Percentiles rank a stretch among this genome's conserved stretches.
phyloP scores from a whole-genome alignment of 2,113 vertebrate genomes.

The Ginglymostoma cirratum region DNA sequence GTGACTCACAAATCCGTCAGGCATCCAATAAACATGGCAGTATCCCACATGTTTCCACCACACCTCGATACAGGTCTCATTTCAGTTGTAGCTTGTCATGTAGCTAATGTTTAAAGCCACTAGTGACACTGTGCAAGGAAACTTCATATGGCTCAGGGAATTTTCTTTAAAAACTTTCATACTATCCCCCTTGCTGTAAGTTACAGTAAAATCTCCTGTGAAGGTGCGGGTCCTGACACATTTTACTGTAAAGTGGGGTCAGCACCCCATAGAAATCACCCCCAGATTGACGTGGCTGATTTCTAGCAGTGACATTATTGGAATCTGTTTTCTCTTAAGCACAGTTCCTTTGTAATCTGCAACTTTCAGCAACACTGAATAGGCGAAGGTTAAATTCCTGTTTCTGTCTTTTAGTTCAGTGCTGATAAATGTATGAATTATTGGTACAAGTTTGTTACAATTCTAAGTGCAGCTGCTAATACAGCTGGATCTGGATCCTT shows the following conservation, averaged over 20 bases:
- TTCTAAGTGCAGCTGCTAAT: slow-evolving; percentile 57
- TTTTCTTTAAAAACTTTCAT: neutral
- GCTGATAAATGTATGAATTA: slow-evolving; percentile 61
- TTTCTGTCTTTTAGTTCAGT: slow-evolving; percentile 63
- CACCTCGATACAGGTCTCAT: neutral
- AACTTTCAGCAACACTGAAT: slow-evolving; percentile 54
- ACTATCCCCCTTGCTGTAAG: neutral
- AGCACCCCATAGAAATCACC: slow-evolving; percentile 54
- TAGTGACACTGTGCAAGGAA: neutral
- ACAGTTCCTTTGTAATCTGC: slow-evolving; percentile 46
- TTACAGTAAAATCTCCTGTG: too few relatives aligned
- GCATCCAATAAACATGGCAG: too few relatives aligned
- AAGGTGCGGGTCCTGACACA: slow-evolving; percentile 46
- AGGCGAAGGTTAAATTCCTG: slow-evolving; percentile 58
- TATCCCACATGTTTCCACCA: too few relatives aligned
- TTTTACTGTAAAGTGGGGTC: slow-evolving; percentile 51
- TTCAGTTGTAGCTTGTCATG: neutral
- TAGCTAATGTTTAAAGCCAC: neutral
- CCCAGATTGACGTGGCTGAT: slow-evolving; percentile 60
- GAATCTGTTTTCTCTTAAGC: slow-evolving; percentile 59
- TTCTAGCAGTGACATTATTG: slow-evolving; percentile 57
- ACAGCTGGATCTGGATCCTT: neutral
- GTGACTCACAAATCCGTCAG: too few relatives aligned
- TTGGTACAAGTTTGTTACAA: slow-evolving; percentile 63
- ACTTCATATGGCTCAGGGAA: too few relatives aligned